Conservation (phyloP, 2,888 invertebrate genomes). For the Molorchus minor region DNA sequence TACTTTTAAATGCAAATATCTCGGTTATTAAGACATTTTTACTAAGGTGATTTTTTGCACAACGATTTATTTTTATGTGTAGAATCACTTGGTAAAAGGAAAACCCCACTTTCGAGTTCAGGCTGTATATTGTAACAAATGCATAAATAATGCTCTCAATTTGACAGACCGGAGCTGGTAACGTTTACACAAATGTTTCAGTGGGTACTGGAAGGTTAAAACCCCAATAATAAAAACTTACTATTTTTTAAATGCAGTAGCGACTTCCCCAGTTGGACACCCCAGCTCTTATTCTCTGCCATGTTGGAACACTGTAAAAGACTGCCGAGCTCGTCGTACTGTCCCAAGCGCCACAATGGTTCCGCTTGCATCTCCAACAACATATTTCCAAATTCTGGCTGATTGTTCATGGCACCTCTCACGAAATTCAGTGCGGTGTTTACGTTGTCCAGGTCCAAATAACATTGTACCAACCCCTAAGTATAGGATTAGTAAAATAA, state of each 20-base stretch:
- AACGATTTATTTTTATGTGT: too few relatives aligned
- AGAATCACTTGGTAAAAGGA: too few relatives aligned
- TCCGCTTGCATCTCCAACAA: constrained; percentile 79
- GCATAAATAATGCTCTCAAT: too few relatives aligned
- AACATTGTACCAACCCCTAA: constrained; percentile 85
- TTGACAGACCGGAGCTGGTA: too few relatives aligned
- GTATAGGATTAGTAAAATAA: constrained; percentile 44
- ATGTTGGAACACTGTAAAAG: constrained; percentile 66
- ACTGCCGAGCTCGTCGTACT: constrained; percentile 81
- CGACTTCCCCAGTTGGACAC: constrained; percentile 77
- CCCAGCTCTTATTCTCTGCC: constrained; percentile 70
- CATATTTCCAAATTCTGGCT: constrained; percentile 69
- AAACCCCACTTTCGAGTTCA: too few relatives aligned
- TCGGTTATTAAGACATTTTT: too few relatives aligned
- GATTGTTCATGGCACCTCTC: constrained; percentile 71
- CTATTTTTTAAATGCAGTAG: constrained; percentile 68
- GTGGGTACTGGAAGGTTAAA: too few relatives aligned
- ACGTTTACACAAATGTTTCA: too few relatives aligned
- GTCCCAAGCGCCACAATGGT: constrained; percentile 86
- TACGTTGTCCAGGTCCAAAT: constrained; percentile 87
- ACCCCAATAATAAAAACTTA: too few relatives aligned
- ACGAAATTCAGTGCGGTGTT: constrained; percentile 82
- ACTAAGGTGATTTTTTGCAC: too few relatives aligned
- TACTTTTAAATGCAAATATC: too few relatives aligned
- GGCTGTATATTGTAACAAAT: too few relatives aligned